A percentile compares a stretch with the other conserved stretches of the same genome.
Evolutionary conservation across 2,113 vertebrate species (phyloP).

Genomic region (Puntigrus tetrazona): DNA sequence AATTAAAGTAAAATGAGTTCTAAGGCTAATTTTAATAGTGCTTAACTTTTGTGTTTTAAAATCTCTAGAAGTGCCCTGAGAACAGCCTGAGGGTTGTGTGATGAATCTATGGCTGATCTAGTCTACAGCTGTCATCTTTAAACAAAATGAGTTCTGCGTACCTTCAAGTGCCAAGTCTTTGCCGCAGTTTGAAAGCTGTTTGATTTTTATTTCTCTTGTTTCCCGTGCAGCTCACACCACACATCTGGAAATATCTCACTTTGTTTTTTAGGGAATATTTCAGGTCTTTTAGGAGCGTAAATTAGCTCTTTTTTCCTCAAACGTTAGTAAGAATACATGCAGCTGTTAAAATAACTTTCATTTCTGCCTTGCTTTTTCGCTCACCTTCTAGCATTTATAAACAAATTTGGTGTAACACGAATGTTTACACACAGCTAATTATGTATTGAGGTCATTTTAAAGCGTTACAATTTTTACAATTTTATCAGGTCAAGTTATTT

Average conservation of each 20-base stretch:
- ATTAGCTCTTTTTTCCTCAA: neutral
- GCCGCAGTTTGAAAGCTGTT: neutral
- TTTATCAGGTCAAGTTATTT: neutral
- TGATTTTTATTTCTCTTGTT: neutral
- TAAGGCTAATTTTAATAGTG: neutral
- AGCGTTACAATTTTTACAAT: neutral
- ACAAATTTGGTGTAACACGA: neutral
- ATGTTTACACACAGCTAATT: neutral
- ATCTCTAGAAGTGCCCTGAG: neutral
- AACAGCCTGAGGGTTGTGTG: neutral
- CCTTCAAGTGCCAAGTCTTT: neutral
- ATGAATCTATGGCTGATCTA: neutral
- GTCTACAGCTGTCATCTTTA: neutral
- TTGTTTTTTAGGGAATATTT: neutral
- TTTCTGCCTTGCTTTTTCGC: neutral
- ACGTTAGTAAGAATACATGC: neutral
- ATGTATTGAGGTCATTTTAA: neutral
- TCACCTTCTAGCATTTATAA: neutral
- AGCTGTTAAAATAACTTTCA: neutral
- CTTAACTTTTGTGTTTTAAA: neutral
- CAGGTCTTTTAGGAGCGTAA: neutral
- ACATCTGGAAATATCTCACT: neutral
- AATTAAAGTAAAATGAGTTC: neutral
- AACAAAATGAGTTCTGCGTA: neutral
- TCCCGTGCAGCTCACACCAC: neutral